These are phyloP conservation scores for Bos taurus DNA, from an alignment of 2,113 vertebrate genomes.

Conservation along the genomic window ARS-UCD2.0 NC_037338.1:106920001-106920500, in stretches of 20 bases:
- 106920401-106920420: background rate
- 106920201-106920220: background rate
- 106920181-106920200: background rate
- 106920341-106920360: background rate
- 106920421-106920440: background rate
- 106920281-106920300: background rate
- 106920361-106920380: background rate
- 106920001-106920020: background rate
- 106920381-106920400: too few species aligned
- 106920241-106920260: conserved; percentile 50
- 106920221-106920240: background rate
- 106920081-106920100: conserved; percentile 79
- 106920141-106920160: conserved; percentile 69
- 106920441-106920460: background rate
- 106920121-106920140: conserved; percentile 71
- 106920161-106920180: conserved; percentile 66
- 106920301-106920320: background rate
- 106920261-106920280: conserved; percentile 57
- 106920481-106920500: background rate
- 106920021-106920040: background rate
- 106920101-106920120: conserved; percentile 67
- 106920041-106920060: conserved; percentile 70
- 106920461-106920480: background rate
- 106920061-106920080: conserved; percentile 61
- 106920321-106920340: background rate